Percentiles rank a stretch among this genome's conserved stretches.
phyloP scores from a whole-genome alignment of 1,140 invertebrate species.

The Apis cerana region DNA sequence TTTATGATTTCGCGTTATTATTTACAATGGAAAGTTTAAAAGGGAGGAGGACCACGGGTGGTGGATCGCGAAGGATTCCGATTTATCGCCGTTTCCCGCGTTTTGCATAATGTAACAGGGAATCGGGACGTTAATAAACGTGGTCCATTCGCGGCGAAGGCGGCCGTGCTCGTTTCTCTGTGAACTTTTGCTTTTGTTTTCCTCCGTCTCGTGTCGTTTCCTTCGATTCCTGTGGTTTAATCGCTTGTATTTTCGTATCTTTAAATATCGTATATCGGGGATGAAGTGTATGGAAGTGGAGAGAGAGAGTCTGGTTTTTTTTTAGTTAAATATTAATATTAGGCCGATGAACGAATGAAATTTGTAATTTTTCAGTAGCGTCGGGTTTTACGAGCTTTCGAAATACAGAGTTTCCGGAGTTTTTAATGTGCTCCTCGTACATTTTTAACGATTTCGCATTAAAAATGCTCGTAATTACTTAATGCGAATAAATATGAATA shows the following conservation, averaged over 20 bases:
- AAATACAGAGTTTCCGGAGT: too few species aligned
- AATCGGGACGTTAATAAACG: constrained; percentile 67
- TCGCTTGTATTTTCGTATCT: not conserved
- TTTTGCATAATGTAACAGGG: constrained; percentile 71
- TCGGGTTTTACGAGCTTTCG: too few species aligned
- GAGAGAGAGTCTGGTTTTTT: not conserved
- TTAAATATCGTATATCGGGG: too few species aligned
- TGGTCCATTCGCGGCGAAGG: constrained; percentile 65
- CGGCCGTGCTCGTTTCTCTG: not conserved
- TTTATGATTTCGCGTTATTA: constrained; percentile 70
- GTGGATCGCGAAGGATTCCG: constrained; percentile 44
- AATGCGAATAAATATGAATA: too few species aligned
- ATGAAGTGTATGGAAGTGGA: too few species aligned
- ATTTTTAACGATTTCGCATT: too few species aligned
- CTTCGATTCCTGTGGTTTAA: not conserved
- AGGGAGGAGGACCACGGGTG: constrained; percentile 1
- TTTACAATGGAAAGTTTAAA: constrained; percentile 70
- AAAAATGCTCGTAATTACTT: too few species aligned
- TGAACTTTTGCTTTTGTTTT: not conserved
- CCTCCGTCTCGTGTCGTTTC: not conserved
- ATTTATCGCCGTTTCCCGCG: constrained; percentile 70
- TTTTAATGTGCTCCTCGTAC: too few species aligned
- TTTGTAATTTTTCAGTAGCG: too few species aligned
- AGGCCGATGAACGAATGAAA: too few species aligned
- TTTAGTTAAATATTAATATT: too few species aligned